Base-by-base conservation (phyloP, 2,113 vertebrate genomes). In the Chionodraco myersi region DNA sequence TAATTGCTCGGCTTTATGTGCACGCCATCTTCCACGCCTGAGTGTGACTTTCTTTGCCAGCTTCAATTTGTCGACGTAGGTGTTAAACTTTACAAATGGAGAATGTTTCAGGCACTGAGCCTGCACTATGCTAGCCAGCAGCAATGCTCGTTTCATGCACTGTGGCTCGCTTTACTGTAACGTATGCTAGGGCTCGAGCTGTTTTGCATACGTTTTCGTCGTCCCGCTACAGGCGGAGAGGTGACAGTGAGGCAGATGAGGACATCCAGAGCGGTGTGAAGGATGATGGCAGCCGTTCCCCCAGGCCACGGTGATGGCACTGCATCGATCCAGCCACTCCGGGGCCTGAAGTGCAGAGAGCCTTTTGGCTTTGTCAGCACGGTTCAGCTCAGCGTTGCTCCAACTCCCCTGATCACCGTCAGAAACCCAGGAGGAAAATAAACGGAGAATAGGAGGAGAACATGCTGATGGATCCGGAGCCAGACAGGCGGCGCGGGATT, bases 361-460 rank as follows among this genome's bases (percentile, higher is more conserved):
- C 71, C 77, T 91, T 94, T 91, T 90, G 80, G 90, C 93, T 91
- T 91, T 78, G 91, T 94, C 93, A 93, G 92, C 92, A 90, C 77
- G 85, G 86, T 87, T 92, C 80, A 79, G 83, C 86, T 87, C 91
- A 85, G 86, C 81, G 30, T 52, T 47, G 54, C 83, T 85, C 79
- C 81, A 84, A 84, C 84, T 80, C 82, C 80, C 81, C 85, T 79
- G 87, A 82, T 86, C 78, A 23, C 86, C 87, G 85, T 93, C 88
- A 88, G 66, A 87, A 85, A 86, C 75, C 84, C 83, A 18, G 51
- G 85, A 86, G 65, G 86, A 49, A 74, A 80, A 73, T 68, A 30
- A 34, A 26, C 57, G 9, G 63, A 61, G 71, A 74, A 70, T 1
- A 80, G 88, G 34, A 64, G 34, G 52, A 45, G 75, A 77, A 84